Evolutionary conservation across 2,797 vertebrate genomes (phyloP), one percentile per base, ranked within the genome.

Genomic region (Pachyuromys duprasi): DNA sequence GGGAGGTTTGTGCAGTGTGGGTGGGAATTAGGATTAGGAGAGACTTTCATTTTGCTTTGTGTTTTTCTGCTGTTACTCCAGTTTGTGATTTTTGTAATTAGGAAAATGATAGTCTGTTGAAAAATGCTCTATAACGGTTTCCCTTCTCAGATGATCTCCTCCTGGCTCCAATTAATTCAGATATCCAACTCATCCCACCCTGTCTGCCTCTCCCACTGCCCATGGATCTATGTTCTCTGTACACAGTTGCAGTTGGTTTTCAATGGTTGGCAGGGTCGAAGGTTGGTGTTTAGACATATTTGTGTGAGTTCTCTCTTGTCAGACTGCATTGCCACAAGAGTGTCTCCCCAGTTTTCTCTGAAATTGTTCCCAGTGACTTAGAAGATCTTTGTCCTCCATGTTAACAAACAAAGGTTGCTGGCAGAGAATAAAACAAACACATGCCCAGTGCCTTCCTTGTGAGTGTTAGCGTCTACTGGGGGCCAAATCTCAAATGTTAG

Each of bases 101-200:
- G 94, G 94, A 96, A 96, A 95, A 95, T 95, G 93, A 94, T 45
- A 92, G 83, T 83, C 90, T 96, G 74, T 88, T 94, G 91, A 88
- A 96, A 94, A 96, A 92, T 94, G 28, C 5, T 62, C 13, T 39
- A 84, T 78, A 60, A 67, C 69, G 60, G 42, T 86, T 90, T 90
- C 17, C 62, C 26, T 92, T 94, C 74, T 86, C 42, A 36, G 26
- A 24, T 53, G 63, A 60, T 88, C 49, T 87, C 78, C 63, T 94
- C 69, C 91, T 90, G 78, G 63, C 74, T 97, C 42, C n/a, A 76
- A 45, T 93, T 76, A 95, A 93, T 92, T 81, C 82, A 86, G 74
- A 94, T 33, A 76, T 79, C 14, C 74, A 76, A 26, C 39, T 88
- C 82, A 28, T 39, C 33, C 28, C 22, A 62, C 92, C 95, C 74